Base-by-base conservation (phyloP, 2,888 invertebrate genomes). In the Diarsia dahlii region DNA sequence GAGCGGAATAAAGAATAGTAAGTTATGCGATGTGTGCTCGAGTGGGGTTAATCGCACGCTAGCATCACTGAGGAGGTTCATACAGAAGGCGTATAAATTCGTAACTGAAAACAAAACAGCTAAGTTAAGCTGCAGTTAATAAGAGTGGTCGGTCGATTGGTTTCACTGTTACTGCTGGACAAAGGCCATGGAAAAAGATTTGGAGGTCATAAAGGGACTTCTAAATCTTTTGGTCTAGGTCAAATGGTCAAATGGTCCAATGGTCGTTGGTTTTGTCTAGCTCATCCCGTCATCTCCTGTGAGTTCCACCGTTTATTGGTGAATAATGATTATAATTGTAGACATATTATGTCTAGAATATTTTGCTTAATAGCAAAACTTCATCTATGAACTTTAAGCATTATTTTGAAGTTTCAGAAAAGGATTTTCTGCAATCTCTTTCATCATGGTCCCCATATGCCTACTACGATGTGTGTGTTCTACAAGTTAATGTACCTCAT, bases 1-100 rank as follows among this genome's bases (percentile, higher is more conserved):
- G 68, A 62, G 71, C 56, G 76, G 67, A 75, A 84, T 84, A 81
- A 75, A 67, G 81, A 84, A 76, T 46, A 50, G 63, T 72, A 76
- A 84, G 76, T 84, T 73, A 82, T 76, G 56, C 66, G 62, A 69
- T 72, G 71, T 71, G 71, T 56, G 68, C 46, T n/a, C 39, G 39
- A 71, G 28, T 46, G 64, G 56, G 64, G 71, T 4, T 58, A 46
- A 67, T 80, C 60, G 72, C 83, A 58, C 60, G 68, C 65, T 18
- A 69, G 18, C 20, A n/a, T 9, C 66, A 64, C 39, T 1, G 1
- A 5, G 2, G 0, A 48, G 2, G 8, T 0, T 8, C 4, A 5
- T 1, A 0, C 74, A 74, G 74, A 84, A 81, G 74, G 28, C 0
- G 2, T 34, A 23, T 23, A 23, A 23, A 0, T 8, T 15, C 18